Percentiles rank a stretch among this genome's conserved stretches.
Conservation (phyloP, 2,888 invertebrate species). For the Ormyrus thymus region DNA sequence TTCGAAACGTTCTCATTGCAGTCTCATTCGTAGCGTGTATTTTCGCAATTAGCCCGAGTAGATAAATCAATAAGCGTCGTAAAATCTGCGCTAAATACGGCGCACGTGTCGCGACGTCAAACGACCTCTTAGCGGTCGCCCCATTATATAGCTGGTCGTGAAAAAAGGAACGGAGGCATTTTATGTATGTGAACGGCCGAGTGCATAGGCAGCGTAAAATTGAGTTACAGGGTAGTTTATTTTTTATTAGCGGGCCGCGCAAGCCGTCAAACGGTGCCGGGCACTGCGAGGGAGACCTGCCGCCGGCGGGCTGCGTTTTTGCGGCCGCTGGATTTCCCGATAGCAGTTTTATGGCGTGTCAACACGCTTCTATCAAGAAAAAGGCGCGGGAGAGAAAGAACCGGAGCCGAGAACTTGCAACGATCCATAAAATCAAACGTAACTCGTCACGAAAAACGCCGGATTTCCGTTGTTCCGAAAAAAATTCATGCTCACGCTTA, state of each 20-base stretch:
- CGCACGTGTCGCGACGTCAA: slow-evolving; percentile 13
- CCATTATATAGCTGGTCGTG: slow-evolving; percentile 17
- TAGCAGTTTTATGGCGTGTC: slow-evolving; percentile 74
- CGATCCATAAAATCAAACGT: slow-evolving; percentile 41
- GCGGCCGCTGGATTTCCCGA: slow-evolving; percentile 72
- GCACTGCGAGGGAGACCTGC: slow-evolving; percentile 53
- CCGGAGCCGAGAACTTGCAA: slow-evolving; percentile 13
- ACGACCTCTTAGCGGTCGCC: slow-evolving; percentile 16
- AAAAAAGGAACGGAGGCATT: slow-evolving; percentile 22
- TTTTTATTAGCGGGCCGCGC: slow-evolving; percentile 66
- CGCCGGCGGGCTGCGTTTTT: slow-evolving; percentile 64
- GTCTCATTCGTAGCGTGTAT: background rate
- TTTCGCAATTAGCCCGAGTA: slow-evolving; percentile 22
- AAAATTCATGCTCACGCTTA: background rate
- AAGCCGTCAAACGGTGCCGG: slow-evolving; percentile 61
- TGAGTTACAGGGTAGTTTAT: slow-evolving; percentile 71
- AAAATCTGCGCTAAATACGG: slow-evolving; percentile 17
- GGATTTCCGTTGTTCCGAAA: slow-evolving; percentile 42
- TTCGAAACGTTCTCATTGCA: background rate
- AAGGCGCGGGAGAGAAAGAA: slow-evolving; percentile 15
- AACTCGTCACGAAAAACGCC: slow-evolving; percentile 35
- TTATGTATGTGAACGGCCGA: slow-evolving; percentile 59
- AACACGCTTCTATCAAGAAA: slow-evolving; percentile 69
- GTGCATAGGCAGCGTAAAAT: slow-evolving; percentile 69
- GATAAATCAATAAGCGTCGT: slow-evolving; percentile 23